Base-by-base conservation (phyloP, 1,140 invertebrate genomes). In the Scylla paramamosain region DNA sequence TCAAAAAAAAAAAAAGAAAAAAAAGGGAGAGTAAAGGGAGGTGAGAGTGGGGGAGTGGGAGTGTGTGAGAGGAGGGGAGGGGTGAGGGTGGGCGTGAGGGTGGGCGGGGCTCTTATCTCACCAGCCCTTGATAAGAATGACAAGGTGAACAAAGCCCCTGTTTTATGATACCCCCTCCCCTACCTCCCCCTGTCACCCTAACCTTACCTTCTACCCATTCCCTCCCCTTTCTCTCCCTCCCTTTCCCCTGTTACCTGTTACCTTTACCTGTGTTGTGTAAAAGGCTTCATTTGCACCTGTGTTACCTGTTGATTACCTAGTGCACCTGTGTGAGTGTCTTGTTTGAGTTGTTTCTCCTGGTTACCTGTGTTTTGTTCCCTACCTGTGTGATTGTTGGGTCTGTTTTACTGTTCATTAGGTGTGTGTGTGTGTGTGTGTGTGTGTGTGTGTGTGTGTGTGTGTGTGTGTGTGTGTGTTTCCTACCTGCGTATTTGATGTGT, bases 361-460 rank as follows among this genome's bases (percentile, higher is more conserved):
- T 7, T 52, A 52, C 48, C 48, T 52, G 48, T 52, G 48, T 52
- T 52, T 52, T 52, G 48, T 52, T 7, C 48, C 48, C 14, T 52
- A 52, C 6, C 6, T 52, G 48, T 14, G 6, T 52, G 6, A 6
- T 52, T 52, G 6, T 14, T 52, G 6, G 6, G 6, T 52, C 48
- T 52, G 6, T 52, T 14, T 52, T 52, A 52, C 14, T 52, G 14
- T 14, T 14, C 14, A n/a, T n/a, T 77, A n/a, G 12, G 67, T 77
- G 82, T 84, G 82, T 84, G 82, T 84, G 82, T 84, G 82, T 84
- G 82, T 84, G 82, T 86, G 83, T 86, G 83, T 86, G 83, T 86
- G 83, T 86, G 83, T 86, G 83, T 86, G 83, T 86, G 83, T 86
- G 83, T 86, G 83, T 86, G 83, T 86, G 83, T 86, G 83, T 86